A percentile compares a stretch with the other conserved stretches of the same genome.
Evolutionary conservation across 2,113 vertebrate genomes (phyloP).

Genomic region (Sinosuthora webbiana): DNA sequence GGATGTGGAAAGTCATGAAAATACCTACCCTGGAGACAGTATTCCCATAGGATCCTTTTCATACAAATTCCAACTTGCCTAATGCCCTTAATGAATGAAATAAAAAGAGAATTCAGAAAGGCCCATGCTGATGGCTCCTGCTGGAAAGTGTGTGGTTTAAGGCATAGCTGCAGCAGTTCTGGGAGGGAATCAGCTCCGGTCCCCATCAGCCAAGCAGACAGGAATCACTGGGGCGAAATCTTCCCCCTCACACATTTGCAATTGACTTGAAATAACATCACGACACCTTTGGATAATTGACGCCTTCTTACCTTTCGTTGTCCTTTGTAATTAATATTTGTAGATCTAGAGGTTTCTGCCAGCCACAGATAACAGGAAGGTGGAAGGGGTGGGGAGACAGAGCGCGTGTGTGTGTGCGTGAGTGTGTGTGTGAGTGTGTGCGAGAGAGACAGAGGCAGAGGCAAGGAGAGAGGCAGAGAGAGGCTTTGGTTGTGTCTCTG

Average conservation of each 20-base stretch:
- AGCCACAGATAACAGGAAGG: constrained; percentile 67
- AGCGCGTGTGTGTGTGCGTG: neutral
- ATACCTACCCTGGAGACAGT: constrained; percentile 67
- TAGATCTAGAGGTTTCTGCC: constrained; percentile 71
- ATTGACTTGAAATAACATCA: constrained; percentile 70
- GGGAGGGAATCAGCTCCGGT: constrained; percentile 62
- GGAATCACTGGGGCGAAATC: constrained; percentile 72
- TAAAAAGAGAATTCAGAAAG: constrained; percentile 70
- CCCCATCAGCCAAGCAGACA: constrained; percentile 72
- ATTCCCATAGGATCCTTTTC: constrained; percentile 64
- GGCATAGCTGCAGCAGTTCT: constrained; percentile 71
- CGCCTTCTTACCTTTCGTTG: constrained; percentile 77
- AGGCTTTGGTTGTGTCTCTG: constrained; percentile 37
- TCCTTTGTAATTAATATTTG: constrained; percentile 77
- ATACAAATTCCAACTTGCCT: constrained; percentile 52
- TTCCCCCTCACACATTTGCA: constrained; percentile 67
- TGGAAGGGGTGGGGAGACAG: constrained; percentile 63
- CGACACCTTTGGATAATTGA: constrained; percentile 74
- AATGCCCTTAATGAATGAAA: constrained; percentile 67
- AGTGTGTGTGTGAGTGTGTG: constrained; percentile 21
- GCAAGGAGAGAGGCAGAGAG: constrained; percentile 6
- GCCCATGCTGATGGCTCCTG: constrained; percentile 69
- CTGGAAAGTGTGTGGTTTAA: constrained; percentile 71
- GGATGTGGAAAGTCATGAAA: constrained; percentile 59
- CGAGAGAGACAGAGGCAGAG: constrained; percentile 9